Percentiles rank a stretch among this genome's conserved stretches.
phyloP scores from a whole-genome alignment of 2,113 vertebrate genomes.

The Lathamus discolor region DNA sequence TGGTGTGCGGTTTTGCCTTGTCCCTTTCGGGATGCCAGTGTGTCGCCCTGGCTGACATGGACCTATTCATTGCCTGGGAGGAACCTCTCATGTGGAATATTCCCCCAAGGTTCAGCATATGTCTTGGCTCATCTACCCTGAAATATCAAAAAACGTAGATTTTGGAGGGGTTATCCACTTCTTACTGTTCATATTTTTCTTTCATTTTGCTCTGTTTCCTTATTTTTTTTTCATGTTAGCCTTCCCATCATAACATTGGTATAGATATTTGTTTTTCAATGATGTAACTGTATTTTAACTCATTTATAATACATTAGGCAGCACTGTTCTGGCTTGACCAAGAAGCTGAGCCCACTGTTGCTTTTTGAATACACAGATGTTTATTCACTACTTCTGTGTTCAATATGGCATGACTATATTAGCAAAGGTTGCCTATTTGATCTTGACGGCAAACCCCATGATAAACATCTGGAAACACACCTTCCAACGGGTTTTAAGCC shows the following conservation, averaged over 20 bases:
- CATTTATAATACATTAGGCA: background rate
- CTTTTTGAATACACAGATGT: background rate
- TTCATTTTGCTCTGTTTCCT: background rate
- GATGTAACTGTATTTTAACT: background rate
- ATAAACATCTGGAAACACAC: slow-evolving; percentile 51
- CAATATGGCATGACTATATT: background rate
- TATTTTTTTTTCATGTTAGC: background rate
- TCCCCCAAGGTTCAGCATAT: background rate
- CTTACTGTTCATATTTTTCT: background rate
- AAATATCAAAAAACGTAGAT: background rate
- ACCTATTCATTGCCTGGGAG: background rate
- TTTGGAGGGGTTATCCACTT: background rate
- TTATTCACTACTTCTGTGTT: slow-evolving; percentile 19
- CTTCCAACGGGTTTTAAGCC: slow-evolving; percentile 4
- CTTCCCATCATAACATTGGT: background rate
- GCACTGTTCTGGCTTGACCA: background rate
- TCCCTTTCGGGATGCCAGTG: background rate
- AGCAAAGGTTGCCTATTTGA: slow-evolving; percentile 4
- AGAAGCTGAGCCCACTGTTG: background rate
- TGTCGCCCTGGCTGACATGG: background rate
- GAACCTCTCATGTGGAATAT: background rate
- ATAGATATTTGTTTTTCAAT: background rate
- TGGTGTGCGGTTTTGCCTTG: background rate
- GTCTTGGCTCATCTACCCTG: background rate
- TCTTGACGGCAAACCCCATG: background rate